These are phyloP conservation scores for Ditylenchus weischeri DNA, from an alignment of 2,888 invertebrate species.

Conservation along the genomic window DNA sequence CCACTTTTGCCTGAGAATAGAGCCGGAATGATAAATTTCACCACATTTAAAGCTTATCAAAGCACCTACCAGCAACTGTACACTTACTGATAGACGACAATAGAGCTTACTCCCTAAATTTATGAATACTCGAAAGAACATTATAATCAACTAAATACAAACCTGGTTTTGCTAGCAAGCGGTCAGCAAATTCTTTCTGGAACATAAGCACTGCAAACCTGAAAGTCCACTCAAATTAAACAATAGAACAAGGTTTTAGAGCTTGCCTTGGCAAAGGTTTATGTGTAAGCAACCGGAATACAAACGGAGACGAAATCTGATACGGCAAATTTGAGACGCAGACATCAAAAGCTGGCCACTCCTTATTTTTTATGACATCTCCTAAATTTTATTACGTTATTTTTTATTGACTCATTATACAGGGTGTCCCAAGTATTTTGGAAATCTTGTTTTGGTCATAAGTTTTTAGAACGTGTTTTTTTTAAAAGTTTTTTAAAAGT, in stretches of 20 bases:
- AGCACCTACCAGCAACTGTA: slow-evolving; percentile 71
- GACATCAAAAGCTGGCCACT: slow-evolving; percentile 92
- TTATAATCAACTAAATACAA: no score
- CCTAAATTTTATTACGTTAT: slow-evolving; percentile 63
- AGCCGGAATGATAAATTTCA: slow-evolving; percentile 57
- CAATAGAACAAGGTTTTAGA: background rate
- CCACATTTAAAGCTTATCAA: background rate
- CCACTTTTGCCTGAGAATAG: slow-evolving; percentile 84
- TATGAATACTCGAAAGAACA: no score
- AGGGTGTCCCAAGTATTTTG: no score
- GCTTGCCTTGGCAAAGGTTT: slow-evolving; percentile 60
- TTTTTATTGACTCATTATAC: no score
- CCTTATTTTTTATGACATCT: slow-evolving; percentile 87
- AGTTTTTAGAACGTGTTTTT: no score
- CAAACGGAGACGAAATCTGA: slow-evolving; percentile 74
- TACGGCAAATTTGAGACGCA: slow-evolving; percentile 98
- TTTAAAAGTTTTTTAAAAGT: no score
- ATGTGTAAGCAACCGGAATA: slow-evolving; percentile 84
- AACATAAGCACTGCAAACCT: slow-evolving; percentile 98
- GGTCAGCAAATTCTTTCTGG: slow-evolving; percentile 94
- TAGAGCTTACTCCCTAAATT: slow-evolving; percentile 79
- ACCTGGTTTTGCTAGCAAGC: slow-evolving; percentile 88
- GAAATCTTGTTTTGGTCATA: no score
- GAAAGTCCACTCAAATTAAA: slow-evolving; percentile 8
- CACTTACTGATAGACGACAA: slow-evolving; percentile 91